Base-by-base conservation (phyloP, 2,797 vertebrate genomes). In the Myotis pilosus region DNA sequence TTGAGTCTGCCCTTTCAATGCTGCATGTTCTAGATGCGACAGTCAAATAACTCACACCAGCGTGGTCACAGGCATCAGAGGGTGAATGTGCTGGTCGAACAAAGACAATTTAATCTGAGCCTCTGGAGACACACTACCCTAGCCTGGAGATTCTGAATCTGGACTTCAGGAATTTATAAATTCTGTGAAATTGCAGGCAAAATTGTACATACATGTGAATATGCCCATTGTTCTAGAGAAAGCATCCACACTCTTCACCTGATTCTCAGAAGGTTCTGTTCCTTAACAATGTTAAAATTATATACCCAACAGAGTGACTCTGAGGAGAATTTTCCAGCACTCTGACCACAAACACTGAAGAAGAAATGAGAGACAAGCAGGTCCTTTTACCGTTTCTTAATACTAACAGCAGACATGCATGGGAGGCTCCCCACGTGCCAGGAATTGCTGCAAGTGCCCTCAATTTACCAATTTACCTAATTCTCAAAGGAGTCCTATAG, bases 241-340 rank as follows among this genome's bases (percentile, higher is more conserved):
- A 87, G 8, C 2, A 22, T 6, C 79, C 41, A 30, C 13, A n/a
- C 16, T 71, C 95, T 85, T 30, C 69, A 64, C 22, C 47, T 41
- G 36, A 86, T 69, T 93, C 55, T 60, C 19, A 36, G 47, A 87
- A 71, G 33, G 15, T 81, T 66, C 62, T 80, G n/a, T 12, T 49
- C 38, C n/a, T 93, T 47, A 75, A 88, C 86, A 85, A 53, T 41
- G 49, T 60, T 79, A 82, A 92, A 85, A 78, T 91, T 80, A 64
- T 12, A 44, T 66, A 84, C 10, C 8, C n/a, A 92, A 87, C 53
- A 12, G 47, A 80, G n/a, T 51, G 41, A 80, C 55, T 75, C 25
- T 36, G 89, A 83, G 16, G 44, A 83, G 60, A 30, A 64, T 72
- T 82, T 81, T 55, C 55, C 47, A 95, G 66, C 38, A 82, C 17